Base-by-base conservation (phyloP, 2,113 vertebrate species). In the Raja brachyura region DNA sequence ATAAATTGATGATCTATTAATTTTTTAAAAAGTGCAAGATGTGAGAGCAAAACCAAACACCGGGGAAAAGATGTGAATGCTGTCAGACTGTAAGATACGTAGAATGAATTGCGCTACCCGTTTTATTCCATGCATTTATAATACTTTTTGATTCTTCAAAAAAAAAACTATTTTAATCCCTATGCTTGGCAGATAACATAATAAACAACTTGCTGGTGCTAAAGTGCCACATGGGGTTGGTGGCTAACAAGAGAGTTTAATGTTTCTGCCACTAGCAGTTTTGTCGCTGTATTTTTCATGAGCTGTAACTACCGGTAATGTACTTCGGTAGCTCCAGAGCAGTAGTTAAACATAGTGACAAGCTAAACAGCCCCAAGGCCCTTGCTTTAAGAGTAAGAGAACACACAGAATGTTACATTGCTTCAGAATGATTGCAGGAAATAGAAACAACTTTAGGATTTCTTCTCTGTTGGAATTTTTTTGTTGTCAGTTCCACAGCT, bases 111-210 rank as follows among this genome's bases (percentile, higher is more conserved):
- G 68, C 99, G 98, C 98, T 98, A 98, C 98, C 97, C 96, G 97
- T 97, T 98, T 97, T 98, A 98, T 99, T 99, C 98, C 97, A 99
- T 99, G 98, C 98, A 99, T 99, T 99, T 98, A 98, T 98, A 99
- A 99, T 97, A 96, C 98, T 98, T 48, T 48, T 98, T 98, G 97
- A 98, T 98, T 98, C 97, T 98, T 98, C 13, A 10, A 10, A 10
- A 10, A 66, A 98, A 98, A 97, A 98, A 97, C 98, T 97, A 96
- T 96, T 97, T 98, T 98, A 99, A 99, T 99, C 98, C 98, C 97
- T 98, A 98, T 97, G 97, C 98, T 96, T 96, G 96, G 98, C 97
- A 97, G 95, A 93, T 97, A 97, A 98, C 98, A 98, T 99, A 98
- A 99, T 99, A 99, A 99, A 98, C 98, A 99, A 98, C 96, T 97